phyloP scores from a whole-genome alignment of 2,113 vertebrate genomes.

The Ellobius talpinus region DNA sequence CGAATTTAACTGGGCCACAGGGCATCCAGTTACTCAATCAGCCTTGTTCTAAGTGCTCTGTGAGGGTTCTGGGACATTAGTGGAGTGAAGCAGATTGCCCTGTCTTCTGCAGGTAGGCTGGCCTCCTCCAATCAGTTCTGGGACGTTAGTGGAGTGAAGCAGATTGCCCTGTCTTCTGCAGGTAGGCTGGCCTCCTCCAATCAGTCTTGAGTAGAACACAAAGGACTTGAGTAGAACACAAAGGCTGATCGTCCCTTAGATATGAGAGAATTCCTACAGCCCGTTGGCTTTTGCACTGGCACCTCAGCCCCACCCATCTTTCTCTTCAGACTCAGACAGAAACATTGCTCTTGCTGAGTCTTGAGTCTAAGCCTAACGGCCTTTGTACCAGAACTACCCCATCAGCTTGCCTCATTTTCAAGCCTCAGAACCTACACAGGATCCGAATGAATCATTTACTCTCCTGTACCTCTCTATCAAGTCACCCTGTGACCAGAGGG shows the following conservation, averaged over 20 bases:
- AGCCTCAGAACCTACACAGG: not conserved
- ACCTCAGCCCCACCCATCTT: not conserved
- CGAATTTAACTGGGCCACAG: not conserved
- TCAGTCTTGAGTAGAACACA: not conserved
- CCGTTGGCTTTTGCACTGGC: not conserved
- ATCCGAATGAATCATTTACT: not conserved
- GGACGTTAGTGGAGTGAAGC: not conserved
- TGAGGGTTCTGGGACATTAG: not conserved
- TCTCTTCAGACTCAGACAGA: not conserved
- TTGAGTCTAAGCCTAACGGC: not conserved
- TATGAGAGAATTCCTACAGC: constrained; percentile 5
- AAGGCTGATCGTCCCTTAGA: not conserved
- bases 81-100: not conserved
- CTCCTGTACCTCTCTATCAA: not conserved
- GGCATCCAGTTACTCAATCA: constrained; percentile 11
- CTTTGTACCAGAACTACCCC: not conserved
- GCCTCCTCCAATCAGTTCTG: not conserved
- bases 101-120: not conserved
- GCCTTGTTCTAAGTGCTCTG: not conserved
- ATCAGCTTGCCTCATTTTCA: not conserved
- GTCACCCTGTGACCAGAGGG: not conserved
- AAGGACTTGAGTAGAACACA: not conserved
- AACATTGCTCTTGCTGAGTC: not conserved
- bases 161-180: not conserved
- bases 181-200: not conserved